Base-by-base conservation (phyloP, 2,797 vertebrate genomes). In the Leptatherina wallacei region DNA sequence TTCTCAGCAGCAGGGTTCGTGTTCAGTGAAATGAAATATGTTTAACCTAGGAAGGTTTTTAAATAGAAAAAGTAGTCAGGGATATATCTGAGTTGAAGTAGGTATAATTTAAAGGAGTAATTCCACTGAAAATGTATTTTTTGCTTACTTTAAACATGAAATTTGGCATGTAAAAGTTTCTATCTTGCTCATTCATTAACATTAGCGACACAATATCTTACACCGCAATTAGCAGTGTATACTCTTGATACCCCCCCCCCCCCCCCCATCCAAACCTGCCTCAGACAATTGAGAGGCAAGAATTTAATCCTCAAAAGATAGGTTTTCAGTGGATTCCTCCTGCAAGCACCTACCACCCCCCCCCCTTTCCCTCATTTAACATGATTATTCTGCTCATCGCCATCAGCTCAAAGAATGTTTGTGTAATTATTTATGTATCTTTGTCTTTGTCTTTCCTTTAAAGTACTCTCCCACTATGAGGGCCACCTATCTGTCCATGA, bases 381-480 rank as follows among this genome's bases (percentile, higher is more conserved):
- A 52, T 57, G 30, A 55, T 47, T 57, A 30, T 61, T 44, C 47
- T 42, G 18, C 9, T 76, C 16, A 32, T 71, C 13, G 0, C 36
- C n/a, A 0, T 29, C 0, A 42, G 32, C 42, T 44, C 61, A 2
- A 22, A 24, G 33, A 38, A 40, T 10, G 42, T 13, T n/a, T 24
- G 67, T 30, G 4, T 82, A 74, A 85, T 24, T 5, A 24, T 16
- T 18, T 69, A 3, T 12, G 0, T 82, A 16, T 90, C 22, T 78
- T 33, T 85, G 65, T 88, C 72, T 89, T 81, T 64, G 4, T 76
- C 30, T 67, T 65, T 56, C 51, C 27, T 80, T 61, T 64, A 24
- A 86, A 99, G 98, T 99, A 98, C 91, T 96, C 97, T n/a, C 97
- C 98, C 51, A 98, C 95, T 89, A 98, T 99, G 98, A 94, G 97